Evolutionary conservation across 1,140 invertebrate species (phyloP).

Genomic region (Conus ventricosus): DNA sequence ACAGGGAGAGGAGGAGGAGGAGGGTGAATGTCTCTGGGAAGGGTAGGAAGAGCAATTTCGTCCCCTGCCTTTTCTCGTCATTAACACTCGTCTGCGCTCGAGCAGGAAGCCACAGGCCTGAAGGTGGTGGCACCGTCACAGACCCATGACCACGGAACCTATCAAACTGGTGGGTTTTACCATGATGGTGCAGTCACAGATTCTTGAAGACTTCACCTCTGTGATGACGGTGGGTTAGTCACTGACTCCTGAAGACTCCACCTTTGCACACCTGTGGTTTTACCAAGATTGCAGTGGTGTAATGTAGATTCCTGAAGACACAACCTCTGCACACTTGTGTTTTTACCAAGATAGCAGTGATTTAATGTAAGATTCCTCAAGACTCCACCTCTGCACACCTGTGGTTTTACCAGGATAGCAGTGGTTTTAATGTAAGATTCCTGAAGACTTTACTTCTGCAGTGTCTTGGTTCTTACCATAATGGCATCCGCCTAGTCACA

Average conservation of each 20-base stretch:
- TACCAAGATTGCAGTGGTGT: neutral
- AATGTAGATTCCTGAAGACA: neutral
- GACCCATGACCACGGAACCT: too few relatives aligned
- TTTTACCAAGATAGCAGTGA: neutral
- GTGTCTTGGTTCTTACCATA: too few relatives aligned
- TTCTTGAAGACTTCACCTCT: too few relatives aligned
- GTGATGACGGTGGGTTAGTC: too few relatives aligned
- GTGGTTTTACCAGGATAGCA: too few relatives aligned
- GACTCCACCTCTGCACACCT: too few relatives aligned
- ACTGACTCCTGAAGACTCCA: neutral
- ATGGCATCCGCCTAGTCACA: too few relatives aligned
- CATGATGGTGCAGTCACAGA: too few relatives aligned
- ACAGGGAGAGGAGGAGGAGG: neutral
- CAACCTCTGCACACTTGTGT: neutral
- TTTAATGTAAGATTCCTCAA: too few relatives aligned
- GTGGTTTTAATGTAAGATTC: too few relatives aligned
- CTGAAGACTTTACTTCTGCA: too few relatives aligned
- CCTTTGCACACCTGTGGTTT: neutral
- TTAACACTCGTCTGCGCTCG: slow-evolving; percentile 26
- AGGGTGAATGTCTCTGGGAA: neutral
- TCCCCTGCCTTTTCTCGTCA: slow-evolving; percentile 23
- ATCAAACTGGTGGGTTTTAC: too few relatives aligned
- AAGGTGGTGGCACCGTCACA: neutral
- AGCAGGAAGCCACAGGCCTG: neutral
- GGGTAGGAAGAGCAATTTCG: neutral